A percentile compares a stretch with the other conserved stretches of the same genome.
These are phyloP conservation scores for Gymnocheta viridis DNA, from an alignment of 2,888 invertebrate genomes.

Conservation along the genomic window DNA sequence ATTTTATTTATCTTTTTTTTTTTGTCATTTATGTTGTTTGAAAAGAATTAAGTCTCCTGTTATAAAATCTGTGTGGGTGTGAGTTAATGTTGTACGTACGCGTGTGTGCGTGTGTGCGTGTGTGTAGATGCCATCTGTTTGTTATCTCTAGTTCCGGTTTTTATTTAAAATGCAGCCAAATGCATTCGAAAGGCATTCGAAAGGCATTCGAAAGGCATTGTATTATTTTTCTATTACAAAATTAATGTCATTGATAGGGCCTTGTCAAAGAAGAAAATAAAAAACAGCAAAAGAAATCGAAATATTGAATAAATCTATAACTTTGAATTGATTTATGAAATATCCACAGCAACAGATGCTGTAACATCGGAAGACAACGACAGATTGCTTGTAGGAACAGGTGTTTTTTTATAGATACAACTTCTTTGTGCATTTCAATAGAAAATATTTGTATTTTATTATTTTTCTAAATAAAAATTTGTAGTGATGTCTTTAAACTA, in stretches of 20 bases:
- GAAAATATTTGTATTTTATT: neutral
- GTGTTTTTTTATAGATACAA: conserved; percentile 5
- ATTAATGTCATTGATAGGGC: conserved; percentile 62
- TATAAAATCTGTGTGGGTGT: conserved; percentile 21
- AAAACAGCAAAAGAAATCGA: conserved; percentile 2
- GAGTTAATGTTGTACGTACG: neutral
- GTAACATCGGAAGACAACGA: conserved; percentile 27
- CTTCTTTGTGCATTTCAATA: neutral
- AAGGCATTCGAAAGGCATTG: neutral
- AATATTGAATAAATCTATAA: neutral
- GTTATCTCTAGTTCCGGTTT: conserved; percentile 67
- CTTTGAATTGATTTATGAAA: conserved; percentile 56
- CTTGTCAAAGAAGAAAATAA: conserved; percentile 15
- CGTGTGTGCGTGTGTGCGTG: neutral
- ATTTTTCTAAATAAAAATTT: too few relatives aligned
- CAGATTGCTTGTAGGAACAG: conserved; percentile 42
- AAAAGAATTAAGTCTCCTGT: conserved; percentile 39
- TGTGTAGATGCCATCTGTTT: conserved; percentile 63
- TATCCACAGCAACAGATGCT: neutral
- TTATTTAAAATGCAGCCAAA: conserved; percentile 53
- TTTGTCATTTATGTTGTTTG: conserved; percentile 43
- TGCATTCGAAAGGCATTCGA: too few relatives aligned
- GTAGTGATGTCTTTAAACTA: too few relatives aligned
- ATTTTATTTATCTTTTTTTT: too few relatives aligned
- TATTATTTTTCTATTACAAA: conserved; percentile 47